Evolutionary conservation across 2,888 invertebrate species (phyloP).

Genomic region (Chrysodeixis includens): DNA sequence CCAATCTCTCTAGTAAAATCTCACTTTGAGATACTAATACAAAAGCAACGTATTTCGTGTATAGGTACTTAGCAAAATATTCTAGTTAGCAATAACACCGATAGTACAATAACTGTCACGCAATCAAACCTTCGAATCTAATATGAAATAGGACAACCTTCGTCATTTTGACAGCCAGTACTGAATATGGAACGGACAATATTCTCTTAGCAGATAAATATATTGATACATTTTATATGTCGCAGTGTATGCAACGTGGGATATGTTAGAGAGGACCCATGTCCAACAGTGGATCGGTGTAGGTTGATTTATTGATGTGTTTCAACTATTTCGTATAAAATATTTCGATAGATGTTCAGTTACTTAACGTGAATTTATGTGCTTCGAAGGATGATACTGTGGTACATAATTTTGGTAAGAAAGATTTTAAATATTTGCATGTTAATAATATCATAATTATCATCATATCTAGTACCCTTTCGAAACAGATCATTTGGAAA

Average conservation of each 20-base stretch:
- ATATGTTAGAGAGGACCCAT: too few species aligned
- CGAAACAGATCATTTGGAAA: too few species aligned
- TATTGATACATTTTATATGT: constrained; percentile 6
- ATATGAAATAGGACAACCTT: constrained; percentile 14
- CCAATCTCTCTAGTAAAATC: too few species aligned
- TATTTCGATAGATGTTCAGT: too few species aligned
- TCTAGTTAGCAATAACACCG: not conserved
- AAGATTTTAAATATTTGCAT: too few species aligned
- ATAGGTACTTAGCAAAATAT: not conserved
- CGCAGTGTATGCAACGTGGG: not conserved
- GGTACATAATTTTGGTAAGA: too few species aligned
- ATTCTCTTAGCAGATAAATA: constrained; percentile 1
- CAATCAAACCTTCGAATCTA: constrained; percentile 9
- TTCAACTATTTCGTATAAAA: not conserved
- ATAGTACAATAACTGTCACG: constrained; percentile 10
- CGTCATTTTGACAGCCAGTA: not conserved
- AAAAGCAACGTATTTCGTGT: too few species aligned
- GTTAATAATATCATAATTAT: too few species aligned
- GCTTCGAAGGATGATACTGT: too few species aligned
- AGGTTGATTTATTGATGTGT: not conserved
- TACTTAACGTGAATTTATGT: too few species aligned
- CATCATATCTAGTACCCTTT: too few species aligned
- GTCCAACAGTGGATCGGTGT: not conserved
- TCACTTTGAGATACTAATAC: too few species aligned
- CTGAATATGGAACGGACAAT: not conserved